Evolutionary conservation across 2,888 invertebrate species (phyloP).

Genomic region (Melanophora roralis): DNA sequence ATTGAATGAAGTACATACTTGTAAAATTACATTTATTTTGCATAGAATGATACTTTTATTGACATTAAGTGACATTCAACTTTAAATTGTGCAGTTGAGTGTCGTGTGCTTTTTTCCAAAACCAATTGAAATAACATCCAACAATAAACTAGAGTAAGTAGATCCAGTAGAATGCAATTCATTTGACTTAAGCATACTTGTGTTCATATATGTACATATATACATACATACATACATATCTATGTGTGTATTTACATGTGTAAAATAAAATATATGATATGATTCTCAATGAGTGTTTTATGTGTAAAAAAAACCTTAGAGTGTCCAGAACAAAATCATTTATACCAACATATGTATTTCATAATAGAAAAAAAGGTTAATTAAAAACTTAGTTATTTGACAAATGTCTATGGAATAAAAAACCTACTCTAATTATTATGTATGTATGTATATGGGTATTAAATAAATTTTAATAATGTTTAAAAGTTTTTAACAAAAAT

Average conservation of each 20-base stretch:
- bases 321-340: background rate
- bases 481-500: no score
- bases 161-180: background rate
- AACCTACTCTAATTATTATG: no score
- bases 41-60: background rate
- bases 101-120: background rate
- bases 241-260: background rate
- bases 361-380: no score
- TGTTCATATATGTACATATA: no score
- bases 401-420: no score
- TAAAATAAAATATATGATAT: background rate
- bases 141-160: background rate
- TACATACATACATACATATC: background rate
- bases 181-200: background rate
- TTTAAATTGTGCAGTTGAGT: background rate
- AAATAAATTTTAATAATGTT: no score
- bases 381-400: no score
- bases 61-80: constrained; percentile 2
- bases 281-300: background rate
- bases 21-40: background rate
- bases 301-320: background rate
- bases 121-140: background rate
- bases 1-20: background rate
- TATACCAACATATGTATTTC: no score
- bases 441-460: no score